A percentile compares a stretch with the other conserved stretches of the same genome.
phyloP scores from a whole-genome alignment of 2,888 invertebrate species.

The Congeria kusceri region DNA sequence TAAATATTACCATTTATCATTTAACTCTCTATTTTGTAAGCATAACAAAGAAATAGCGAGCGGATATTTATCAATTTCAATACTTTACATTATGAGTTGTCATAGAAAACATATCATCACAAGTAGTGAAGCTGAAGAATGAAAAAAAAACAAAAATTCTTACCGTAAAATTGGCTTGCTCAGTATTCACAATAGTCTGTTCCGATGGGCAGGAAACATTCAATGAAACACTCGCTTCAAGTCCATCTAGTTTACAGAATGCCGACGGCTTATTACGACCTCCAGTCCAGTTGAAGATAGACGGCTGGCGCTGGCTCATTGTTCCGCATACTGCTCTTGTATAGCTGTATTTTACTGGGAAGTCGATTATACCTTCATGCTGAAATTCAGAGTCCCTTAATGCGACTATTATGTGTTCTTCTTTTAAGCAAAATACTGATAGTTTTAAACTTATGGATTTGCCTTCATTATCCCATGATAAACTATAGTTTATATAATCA shows the following conservation, averaged over 20 bases:
- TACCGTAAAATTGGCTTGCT: conserved; percentile 71
- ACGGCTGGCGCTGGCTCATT: conserved; percentile 64
- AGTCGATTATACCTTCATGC: conserved; percentile 91
- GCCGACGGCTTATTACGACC: conserved; percentile 64
- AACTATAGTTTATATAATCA: no score
- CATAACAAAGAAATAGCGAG: no score
- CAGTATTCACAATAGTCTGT: conserved; percentile 59
- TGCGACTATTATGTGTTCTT: not conserved
- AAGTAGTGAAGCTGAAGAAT: no score
- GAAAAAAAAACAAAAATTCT: conserved; percentile 28
- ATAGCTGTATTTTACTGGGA: conserved; percentile 91
- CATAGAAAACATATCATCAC: no score
- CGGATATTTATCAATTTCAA: no score
- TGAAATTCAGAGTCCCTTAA: conserved; percentile 80
- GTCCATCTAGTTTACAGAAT: conserved; percentile 73
- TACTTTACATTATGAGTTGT: no score
- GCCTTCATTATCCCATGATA: not conserved
- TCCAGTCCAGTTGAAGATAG: conserved; percentile 71
- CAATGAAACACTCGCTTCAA: conserved; percentile 56
- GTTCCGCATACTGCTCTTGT: conserved; percentile 85
- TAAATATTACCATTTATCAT: no score
- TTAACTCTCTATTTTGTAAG: no score
- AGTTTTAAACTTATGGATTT: not conserved
- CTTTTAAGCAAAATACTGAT: not conserved
- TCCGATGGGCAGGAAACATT: conserved; percentile 42